A percentile compares a stretch with the other conserved stretches of the same genome.
Evolutionary conservation across 1,140 invertebrate genomes (phyloP).

Genomic region (Camponotus vicinus): DNA sequence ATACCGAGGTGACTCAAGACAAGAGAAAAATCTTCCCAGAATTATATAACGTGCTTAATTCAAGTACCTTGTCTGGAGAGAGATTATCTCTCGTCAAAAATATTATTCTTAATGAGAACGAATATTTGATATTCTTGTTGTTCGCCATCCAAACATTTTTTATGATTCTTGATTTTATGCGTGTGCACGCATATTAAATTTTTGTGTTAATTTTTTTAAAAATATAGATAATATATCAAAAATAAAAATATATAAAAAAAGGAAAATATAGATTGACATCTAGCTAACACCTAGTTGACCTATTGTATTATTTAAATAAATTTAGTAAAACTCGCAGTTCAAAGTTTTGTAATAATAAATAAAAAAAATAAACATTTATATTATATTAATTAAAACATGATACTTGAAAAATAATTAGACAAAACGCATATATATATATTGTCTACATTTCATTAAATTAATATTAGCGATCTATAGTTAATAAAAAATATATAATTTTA

Average conservation of each 20-base stretch:
- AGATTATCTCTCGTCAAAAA: constrained; percentile 79
- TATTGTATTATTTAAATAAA: not conserved
- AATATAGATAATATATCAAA: not conserved
- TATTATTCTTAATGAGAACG: constrained; percentile 78
- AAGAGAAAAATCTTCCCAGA: constrained; percentile 82
- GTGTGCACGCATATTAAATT: too few relatives aligned
- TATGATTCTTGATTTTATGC: too few relatives aligned
- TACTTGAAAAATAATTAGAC: not conserved
- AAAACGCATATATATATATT: not conserved
- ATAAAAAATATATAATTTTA: constrained; percentile 1
- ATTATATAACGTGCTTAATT: constrained; percentile 85
- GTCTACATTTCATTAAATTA: not conserved
- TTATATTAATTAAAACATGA: not conserved
- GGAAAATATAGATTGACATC: not conserved
- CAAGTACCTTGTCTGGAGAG: constrained; percentile 80
- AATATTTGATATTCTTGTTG: constrained; percentile 52
- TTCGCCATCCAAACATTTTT: not conserved
- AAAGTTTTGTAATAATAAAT: not conserved
- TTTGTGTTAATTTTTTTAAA: not conserved
- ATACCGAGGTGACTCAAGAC: constrained; percentile 81
- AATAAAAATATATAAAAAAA: not conserved
- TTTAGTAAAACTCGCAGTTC: not conserved
- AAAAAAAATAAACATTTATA: too few relatives aligned
- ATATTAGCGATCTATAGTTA: not conserved
- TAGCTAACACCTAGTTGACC: not conserved